Conservation (phyloP, 2,888 invertebrate species). For the Erebia epiphron region DNA sequence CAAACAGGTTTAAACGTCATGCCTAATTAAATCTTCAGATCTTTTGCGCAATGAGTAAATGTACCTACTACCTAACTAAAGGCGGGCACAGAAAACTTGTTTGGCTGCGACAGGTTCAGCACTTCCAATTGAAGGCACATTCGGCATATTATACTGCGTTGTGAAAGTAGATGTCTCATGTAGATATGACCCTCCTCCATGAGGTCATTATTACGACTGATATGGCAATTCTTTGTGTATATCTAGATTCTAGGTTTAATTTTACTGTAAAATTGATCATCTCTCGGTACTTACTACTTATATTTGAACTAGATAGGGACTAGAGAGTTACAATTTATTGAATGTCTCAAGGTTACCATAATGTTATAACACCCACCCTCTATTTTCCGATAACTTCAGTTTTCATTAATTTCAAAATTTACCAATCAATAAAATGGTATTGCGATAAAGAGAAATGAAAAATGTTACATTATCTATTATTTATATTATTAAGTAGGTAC, state of each 20-base stretch:
- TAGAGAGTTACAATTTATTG: too few species aligned
- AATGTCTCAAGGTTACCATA: too few species aligned
- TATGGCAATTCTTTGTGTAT: not conserved
- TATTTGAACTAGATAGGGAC: too few species aligned
- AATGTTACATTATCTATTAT: too few species aligned
- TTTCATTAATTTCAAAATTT: too few species aligned
- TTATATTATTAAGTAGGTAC: too few species aligned
- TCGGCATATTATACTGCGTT: slow-evolving; percentile 9
- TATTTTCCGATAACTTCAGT: too few species aligned
- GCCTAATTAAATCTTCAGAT: slow-evolving; percentile 30
- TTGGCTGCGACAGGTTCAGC: slow-evolving; percentile 56
- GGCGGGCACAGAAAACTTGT: slow-evolving; percentile 59
- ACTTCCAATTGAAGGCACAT: slow-evolving; percentile 39
- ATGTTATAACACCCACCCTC: too few species aligned
- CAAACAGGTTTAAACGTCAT: slow-evolving; percentile 39
- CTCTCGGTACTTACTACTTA: too few species aligned
- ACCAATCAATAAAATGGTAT: too few species aligned
- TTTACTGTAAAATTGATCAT: too few species aligned
- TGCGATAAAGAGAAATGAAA: too few species aligned
- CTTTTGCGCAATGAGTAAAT: slow-evolving; percentile 44
- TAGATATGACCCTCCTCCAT: not conserved
- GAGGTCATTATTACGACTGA: not conserved
- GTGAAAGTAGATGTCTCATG: slow-evolving; percentile 5
- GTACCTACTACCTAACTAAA: slow-evolving; percentile 43
- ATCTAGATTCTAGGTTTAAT: not conserved